Conservation (phyloP, 2,888 invertebrate species). For the Cryptophagus acutangulus region DNA sequence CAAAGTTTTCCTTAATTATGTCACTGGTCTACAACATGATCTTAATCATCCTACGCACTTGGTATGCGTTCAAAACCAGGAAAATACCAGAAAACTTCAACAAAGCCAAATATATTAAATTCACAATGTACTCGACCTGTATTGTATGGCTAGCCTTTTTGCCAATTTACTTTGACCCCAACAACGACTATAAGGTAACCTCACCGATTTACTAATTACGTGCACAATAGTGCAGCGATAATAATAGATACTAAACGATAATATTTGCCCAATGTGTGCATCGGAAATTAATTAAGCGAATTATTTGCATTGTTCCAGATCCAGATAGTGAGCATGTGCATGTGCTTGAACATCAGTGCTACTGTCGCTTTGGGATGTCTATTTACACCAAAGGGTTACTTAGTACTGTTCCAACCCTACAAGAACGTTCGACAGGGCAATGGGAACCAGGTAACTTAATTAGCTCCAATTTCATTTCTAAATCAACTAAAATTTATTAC, state of each 20-base stretch:
- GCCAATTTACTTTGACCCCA: slow-evolving; percentile 74
- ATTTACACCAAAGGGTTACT: slow-evolving; percentile 71
- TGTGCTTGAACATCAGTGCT: slow-evolving; percentile 73
- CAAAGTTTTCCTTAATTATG: slow-evolving; percentile 66
- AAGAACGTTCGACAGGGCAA: slow-evolving; percentile 66
- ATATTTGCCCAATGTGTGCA: not conserved
- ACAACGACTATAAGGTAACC: slow-evolving; percentile 69
- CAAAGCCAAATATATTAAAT: slow-evolving; percentile 77
- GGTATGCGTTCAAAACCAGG: slow-evolving; percentile 75
- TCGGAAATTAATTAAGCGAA: too few species aligned
- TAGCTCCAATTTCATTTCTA: too few species aligned
- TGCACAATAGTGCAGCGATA: too few species aligned
- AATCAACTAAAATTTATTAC: too few species aligned
- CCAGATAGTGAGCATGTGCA: slow-evolving; percentile 70
- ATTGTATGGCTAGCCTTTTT: slow-evolving; percentile 77
- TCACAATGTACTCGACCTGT: slow-evolving; percentile 80
- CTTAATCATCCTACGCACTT: slow-evolving; percentile 68
- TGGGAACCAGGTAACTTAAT: slow-evolving; percentile 42
- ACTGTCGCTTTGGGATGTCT: slow-evolving; percentile 69
- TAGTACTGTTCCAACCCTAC: slow-evolving; percentile 72
- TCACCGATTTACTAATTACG: too few species aligned
- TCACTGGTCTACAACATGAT: slow-evolving; percentile 73
- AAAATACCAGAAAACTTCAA: slow-evolving; percentile 81
- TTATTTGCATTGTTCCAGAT: slow-evolving; percentile 52
- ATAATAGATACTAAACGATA: slow-evolving; percentile 13